Conservation (phyloP, 2,888 invertebrate genomes). For the Masnerella sp. region DNA sequence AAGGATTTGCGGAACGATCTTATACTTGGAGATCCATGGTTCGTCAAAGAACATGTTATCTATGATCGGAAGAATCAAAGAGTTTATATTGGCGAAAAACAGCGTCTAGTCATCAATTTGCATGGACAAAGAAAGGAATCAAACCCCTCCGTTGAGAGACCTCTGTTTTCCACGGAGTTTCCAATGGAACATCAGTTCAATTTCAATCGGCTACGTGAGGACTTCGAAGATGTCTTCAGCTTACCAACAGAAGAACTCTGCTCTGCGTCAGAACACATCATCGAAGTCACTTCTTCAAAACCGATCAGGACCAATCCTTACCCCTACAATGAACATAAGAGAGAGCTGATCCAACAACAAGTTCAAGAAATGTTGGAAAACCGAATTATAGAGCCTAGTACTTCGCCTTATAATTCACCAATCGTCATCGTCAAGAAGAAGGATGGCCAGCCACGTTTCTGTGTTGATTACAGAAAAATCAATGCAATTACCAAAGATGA, state of each 20-base stretch:
- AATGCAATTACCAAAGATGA: slow-evolving; percentile 17
- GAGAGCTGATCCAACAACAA: slow-evolving; percentile 23
- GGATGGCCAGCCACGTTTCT: slow-evolving; percentile 47
- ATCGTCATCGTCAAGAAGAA: slow-evolving; percentile 54
- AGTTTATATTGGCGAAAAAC: neutral
- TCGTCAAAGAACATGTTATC: neutral
- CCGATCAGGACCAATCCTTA: neutral
- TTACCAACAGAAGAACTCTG: too few species aligned
- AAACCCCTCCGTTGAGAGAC: neutral
- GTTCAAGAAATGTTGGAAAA: slow-evolving; percentile 55
- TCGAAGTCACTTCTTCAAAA: neutral
- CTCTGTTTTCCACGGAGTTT: too few species aligned
- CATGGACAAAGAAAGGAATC: neutral
- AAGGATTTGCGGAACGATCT: neutral
- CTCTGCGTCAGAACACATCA: neutral
- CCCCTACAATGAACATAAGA: slow-evolving; percentile 9
- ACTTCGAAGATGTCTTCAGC: neutral
- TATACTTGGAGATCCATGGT: slow-evolving; percentile 2
- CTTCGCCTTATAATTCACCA: slow-evolving; percentile 55
- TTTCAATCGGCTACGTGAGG: too few species aligned
- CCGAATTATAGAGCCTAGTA: slow-evolving; percentile 52
- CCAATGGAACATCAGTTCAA: too few species aligned
- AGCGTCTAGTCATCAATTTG: neutral
- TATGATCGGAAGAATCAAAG: neutral
- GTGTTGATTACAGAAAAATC: slow-evolving; percentile 50